Evolutionary conservation across 2,113 vertebrate genomes (phyloP).

Genomic region (Eulemur rufifrons): DNA sequence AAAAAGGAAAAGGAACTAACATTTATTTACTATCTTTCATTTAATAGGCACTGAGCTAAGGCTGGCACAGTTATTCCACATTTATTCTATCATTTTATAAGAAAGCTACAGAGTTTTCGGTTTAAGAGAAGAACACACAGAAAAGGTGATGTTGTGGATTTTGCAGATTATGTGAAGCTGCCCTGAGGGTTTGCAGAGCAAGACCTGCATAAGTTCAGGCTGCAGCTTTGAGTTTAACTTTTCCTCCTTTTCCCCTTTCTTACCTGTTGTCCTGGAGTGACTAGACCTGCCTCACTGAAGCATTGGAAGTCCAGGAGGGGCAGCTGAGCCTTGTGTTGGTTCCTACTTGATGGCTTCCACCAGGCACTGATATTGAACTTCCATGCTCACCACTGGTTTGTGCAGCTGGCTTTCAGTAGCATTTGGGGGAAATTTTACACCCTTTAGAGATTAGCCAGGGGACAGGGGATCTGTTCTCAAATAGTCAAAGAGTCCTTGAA

Average conservation of each 20-base stretch:
- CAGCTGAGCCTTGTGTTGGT: background rate
- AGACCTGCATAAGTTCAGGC: accelerated
- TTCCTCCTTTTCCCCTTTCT: background rate
- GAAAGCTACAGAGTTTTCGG: background rate
- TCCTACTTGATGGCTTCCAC: background rate
- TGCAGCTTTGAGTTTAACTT: background rate
- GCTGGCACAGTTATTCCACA: background rate
- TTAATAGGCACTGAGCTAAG: background rate
- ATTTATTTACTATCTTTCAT: background rate
- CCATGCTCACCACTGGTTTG: background rate
- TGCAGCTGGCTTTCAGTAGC: background rate
- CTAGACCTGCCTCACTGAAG: background rate
- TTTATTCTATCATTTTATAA: background rate
- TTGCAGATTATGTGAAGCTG: background rate
- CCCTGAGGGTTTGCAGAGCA: background rate
- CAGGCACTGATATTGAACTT: background rate
- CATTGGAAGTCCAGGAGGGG: background rate
- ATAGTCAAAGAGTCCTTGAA: background rate
- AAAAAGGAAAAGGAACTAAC: background rate
- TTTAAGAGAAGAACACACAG: background rate
- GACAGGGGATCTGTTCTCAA: background rate
- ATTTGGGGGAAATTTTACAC: background rate
- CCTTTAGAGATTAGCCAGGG: background rate
- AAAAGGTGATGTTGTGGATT: background rate
- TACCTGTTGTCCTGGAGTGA: background rate